Conservation (phyloP, 2,797 vertebrate genomes). For the Sternotherus odoratus region DNA sequence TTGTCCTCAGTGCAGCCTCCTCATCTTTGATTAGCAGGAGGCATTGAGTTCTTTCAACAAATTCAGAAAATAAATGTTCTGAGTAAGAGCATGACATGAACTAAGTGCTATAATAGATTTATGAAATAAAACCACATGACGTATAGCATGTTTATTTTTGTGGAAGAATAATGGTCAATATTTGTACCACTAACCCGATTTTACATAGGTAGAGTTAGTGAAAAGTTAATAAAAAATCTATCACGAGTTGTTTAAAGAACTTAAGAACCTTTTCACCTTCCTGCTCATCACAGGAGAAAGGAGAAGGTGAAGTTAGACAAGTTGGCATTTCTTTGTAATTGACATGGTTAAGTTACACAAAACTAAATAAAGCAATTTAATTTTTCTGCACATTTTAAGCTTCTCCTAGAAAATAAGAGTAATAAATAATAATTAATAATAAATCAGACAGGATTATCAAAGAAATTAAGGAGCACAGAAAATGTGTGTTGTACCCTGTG, state of each 20-base stretch:
- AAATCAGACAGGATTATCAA: background rate
- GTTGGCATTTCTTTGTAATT: background rate
- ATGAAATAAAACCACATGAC: constrained; percentile 30
- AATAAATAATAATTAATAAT: background rate
- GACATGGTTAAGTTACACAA: constrained; percentile 17
- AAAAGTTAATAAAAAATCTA: constrained; percentile 40
- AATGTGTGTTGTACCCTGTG: constrained; percentile 63
- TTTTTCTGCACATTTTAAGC: constrained; percentile 57
- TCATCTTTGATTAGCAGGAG: background rate
- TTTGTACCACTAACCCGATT: constrained; percentile 35
- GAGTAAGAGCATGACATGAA: background rate
- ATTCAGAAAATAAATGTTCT: background rate
- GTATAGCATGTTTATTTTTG: background rate
- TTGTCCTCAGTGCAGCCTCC: background rate
- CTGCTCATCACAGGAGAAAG: constrained; percentile 20
- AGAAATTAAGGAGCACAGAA: constrained; percentile 37
- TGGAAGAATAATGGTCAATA: constrained; percentile 20
- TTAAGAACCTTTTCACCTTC: constrained; percentile 38
- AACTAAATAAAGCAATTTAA: constrained; percentile 55
- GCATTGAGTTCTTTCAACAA: background rate
- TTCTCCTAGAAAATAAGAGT: constrained; percentile 36
- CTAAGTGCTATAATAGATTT: constrained; percentile 16
- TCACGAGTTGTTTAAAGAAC: constrained; percentile 46
- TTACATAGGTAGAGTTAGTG: constrained; percentile 14
- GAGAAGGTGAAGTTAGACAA: background rate